Evolutionary conservation across 2,113 vertebrate genomes (phyloP), one percentile per base, ranked within the genome.

Genomic region (Sialia sialis): DNA sequence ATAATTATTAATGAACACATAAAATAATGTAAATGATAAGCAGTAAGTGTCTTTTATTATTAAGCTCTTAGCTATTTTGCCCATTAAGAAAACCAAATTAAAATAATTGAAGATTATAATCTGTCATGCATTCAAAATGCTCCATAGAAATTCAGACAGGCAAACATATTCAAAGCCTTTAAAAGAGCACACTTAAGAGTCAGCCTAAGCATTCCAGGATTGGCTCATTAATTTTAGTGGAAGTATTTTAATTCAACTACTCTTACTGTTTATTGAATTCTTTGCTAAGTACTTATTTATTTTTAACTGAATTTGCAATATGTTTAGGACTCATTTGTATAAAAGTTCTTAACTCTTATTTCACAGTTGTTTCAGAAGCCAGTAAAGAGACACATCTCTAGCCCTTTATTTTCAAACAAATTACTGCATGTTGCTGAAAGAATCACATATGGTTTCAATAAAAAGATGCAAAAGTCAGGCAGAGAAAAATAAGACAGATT

Each of bases 61-160:
- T 89, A 55, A 77, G 48, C 64, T 87, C 78, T 75, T 62, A 96
- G 93, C 51, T 93, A 87, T 96, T 93, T 95, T 91, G 73, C 87
- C 96, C 92, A 82, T 97, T 92, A 93, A 89, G 79, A 82, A 89
- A 92, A 81, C 72, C 93, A 95, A 93, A 91, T n/a, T 96, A 96
- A 96, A 95, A 95, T 96, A 95, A 96, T 82, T 89, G 95, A 95
- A 94, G 92, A 95, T 92, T 94, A 89, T 80, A 92, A 95, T 95
- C 91, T 92, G 78, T 89, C 88, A 83, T 62, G 87, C 95, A 49
- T 93, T 96, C 80, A 93, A 97, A 96, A 90, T 78, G 73, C 85
- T 97, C 63, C 84, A 89, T 46, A 95, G 96, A 97, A 91, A 87
- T 78, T 87, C 84, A 96, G 85, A 93, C 88, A 93, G 62, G 74